Evolutionary conservation across 2,113 vertebrate species (phyloP).

Genomic region (Nycticryphes semicollaris): DNA sequence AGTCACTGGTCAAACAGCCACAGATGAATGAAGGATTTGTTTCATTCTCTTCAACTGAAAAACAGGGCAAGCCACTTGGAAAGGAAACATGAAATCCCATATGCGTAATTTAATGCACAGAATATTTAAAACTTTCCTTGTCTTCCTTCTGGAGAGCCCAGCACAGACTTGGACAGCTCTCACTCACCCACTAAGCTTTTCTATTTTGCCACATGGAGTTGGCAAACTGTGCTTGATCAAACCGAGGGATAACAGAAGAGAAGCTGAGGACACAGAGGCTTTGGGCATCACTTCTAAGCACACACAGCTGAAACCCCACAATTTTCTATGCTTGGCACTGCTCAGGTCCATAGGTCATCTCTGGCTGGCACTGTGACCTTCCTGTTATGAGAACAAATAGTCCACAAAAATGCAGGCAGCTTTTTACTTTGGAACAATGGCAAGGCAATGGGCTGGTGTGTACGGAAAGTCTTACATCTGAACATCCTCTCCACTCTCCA

Average conservation of each 20-base stretch:
- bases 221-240: neutral
- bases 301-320: neutral
- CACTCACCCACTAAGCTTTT: neutral
- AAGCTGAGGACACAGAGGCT: neutral
- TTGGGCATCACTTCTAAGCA: neutral
- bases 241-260: neutral
- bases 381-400: neutral
- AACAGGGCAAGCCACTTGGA: neutral
- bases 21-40: neutral
- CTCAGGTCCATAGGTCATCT: neutral
- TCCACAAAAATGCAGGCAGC: neutral
- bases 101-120: neutral
- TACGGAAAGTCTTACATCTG: constrained; percentile 15
- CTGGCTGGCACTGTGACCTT: neutral
- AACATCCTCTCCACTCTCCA: neutral
- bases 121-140: neutral
- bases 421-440: neutral
- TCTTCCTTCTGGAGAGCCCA: neutral
- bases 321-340: neutral
- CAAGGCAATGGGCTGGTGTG: neutral
- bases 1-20: neutral
- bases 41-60: neutral
- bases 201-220: neutral
- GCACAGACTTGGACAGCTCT: neutral
- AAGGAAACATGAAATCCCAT: neutral